Evolutionary conservation across 2,113 vertebrate genomes (phyloP), one percentile per base, ranked within the genome.

Genomic region (Plotosus lineatus): DNA sequence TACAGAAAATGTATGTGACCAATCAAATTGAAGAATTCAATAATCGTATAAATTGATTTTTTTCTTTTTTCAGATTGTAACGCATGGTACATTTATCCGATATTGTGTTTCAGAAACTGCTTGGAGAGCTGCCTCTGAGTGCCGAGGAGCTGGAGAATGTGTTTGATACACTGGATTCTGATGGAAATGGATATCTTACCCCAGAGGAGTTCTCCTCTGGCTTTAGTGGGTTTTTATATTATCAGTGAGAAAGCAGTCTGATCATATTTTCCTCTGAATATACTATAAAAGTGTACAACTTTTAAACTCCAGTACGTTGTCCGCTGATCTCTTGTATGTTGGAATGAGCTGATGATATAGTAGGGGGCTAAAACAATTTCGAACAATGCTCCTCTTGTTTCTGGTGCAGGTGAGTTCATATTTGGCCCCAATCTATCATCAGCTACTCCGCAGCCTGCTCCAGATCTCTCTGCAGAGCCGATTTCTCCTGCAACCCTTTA

Each of bases 141-240:
- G 89, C 92, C 3, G 95, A 96, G 28, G 95, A 98, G 3, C 87
- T 99, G 89, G 95, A 98, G 83, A 94, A 95, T 17, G 96, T 96
- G 12, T 99, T 99, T 69, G 93, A 95, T 80, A 94, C 90, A 0
- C 89, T 99, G 83, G 97, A 98, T 86, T 85, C 94, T 0, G 97
- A 99, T 61, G 89, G 93, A 83, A 97, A 97, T 0, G 96, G 95
- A 48, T 96, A 89, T 66, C 96, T 98, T 53, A 96, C 95, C 2
- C 92, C 92, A 14, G 91, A 95, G 6, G 97, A 99, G 88, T 98
- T 98, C 90, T 93, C 94, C 50, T 90, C 91, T 3, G 95, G 97
- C 88, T 96, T 99, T 66, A 95, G 97, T 99, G 90, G 58, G 96
- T 96, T 86, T 80, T 28, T 46, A 40, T 61, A 10, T 48, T 61